A percentile compares a stretch with the other conserved stretches of the same genome.
Evolutionary conservation across 1,140 invertebrate genomes (phyloP).

Genomic region (Delia radicum): DNA sequence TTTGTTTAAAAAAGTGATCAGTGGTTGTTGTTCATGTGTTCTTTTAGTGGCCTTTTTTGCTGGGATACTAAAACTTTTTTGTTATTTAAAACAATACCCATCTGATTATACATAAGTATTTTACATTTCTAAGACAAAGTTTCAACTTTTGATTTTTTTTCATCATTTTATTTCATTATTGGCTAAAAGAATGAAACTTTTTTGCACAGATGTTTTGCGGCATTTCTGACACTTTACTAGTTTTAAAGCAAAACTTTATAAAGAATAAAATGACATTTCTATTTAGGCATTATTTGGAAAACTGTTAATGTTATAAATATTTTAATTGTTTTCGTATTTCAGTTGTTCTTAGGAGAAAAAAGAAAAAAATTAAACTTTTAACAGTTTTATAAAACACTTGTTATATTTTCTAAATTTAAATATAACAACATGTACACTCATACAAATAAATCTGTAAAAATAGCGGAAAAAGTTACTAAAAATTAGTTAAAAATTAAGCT

Average conservation of each 20-base stretch:
- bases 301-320: not conserved
- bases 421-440: not conserved
- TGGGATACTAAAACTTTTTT: too few relatives aligned
- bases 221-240: constrained; percentile 1
- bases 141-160: not conserved
- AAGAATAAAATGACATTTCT: not conserved
- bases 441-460: not conserved
- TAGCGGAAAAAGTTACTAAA: too few relatives aligned
- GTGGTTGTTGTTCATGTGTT: too few relatives aligned
- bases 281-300: not conserved
- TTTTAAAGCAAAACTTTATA: not conserved
- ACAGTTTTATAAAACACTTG: not conserved
- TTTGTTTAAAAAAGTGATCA: too few relatives aligned
- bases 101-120: not conserved
- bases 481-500: too few relatives aligned
- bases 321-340: not conserved
- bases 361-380: not conserved
- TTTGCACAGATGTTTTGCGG: not conserved
- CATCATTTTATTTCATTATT: constrained; percentile 2
- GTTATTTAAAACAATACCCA: too few relatives aligned
- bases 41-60: too few relatives aligned
- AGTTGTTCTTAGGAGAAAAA: not conserved
- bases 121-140: not conserved
- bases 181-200: not conserved
- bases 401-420: not conserved